A percentile compares a stretch with the other conserved stretches of the same genome.
Conservation (phyloP, 2,888 invertebrate genomes). For the Mimachlamys varia region DNA sequence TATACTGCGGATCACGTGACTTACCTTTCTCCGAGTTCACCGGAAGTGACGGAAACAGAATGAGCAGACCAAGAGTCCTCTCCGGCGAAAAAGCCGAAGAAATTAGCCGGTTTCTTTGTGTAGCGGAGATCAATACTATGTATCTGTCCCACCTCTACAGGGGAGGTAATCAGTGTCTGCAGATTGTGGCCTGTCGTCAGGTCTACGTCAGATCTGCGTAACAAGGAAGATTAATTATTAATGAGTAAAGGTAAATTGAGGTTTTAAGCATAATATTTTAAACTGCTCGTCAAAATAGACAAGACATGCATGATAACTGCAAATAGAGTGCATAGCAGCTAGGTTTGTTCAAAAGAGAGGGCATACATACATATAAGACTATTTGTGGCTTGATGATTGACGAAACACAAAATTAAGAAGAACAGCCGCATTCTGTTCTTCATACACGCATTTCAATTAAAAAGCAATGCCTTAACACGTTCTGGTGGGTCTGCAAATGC, state of each 20-base stretch:
- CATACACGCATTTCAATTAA: too few species aligned
- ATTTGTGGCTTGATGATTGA: too few species aligned
- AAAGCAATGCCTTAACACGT: too few species aligned
- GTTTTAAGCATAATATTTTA: too few species aligned
- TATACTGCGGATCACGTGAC: not conserved
- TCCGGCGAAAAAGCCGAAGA: conserved; percentile 34
- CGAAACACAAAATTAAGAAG: too few species aligned
- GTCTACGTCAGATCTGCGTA: conserved; percentile 26
- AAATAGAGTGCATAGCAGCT: too few species aligned
- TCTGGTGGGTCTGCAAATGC: too few species aligned
- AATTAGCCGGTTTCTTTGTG: conserved; percentile 5
- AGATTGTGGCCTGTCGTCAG: not conserved
- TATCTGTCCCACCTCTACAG: conserved; percentile 48
- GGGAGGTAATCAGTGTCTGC: conserved; percentile 39
- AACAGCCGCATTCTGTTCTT: too few species aligned
- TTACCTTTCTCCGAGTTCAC: conserved; percentile 52
- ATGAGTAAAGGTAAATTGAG: not conserved
- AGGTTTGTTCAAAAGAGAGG: too few species aligned
- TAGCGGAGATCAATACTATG: conserved; percentile 40
- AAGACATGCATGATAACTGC: too few species aligned
- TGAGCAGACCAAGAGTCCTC: not conserved
- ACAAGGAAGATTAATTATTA: not conserved
- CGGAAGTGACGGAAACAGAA: conserved; percentile 46
- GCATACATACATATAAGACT: too few species aligned
- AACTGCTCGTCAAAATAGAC: too few species aligned